Conservation (phyloP, 2,888 invertebrate species). For the Campoplex capitator region DNA sequence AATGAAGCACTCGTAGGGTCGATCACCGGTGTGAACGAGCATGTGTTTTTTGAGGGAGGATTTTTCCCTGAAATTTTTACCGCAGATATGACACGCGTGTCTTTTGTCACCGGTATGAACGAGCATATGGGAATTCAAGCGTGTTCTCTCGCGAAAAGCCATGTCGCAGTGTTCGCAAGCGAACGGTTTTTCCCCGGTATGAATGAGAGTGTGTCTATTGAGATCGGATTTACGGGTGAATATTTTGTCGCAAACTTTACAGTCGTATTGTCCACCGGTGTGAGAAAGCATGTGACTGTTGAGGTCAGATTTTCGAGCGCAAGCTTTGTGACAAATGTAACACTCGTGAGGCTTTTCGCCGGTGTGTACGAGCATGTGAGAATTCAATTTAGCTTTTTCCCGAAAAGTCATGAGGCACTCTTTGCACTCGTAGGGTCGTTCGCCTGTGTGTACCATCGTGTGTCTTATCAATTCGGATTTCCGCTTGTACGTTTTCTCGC, state of each 20-base stretch:
- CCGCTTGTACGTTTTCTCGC: constrained; percentile 82
- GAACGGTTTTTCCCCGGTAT: constrained; percentile 82
- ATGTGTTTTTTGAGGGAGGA: constrained; percentile 80
- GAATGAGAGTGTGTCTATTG: constrained; percentile 81
- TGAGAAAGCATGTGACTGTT: constrained; percentile 83
- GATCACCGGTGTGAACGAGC: constrained; percentile 80
- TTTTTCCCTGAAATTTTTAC: constrained; percentile 80
- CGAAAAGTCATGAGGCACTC: constrained; percentile 83
- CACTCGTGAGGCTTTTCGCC: constrained; percentile 83
- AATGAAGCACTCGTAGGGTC: constrained; percentile 80
- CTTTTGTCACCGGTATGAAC: constrained; percentile 81
- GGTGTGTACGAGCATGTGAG: constrained; percentile 83
- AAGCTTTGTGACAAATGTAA: constrained; percentile 82
- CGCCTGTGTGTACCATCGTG: constrained; percentile 82
- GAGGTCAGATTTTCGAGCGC: constrained; percentile 82
- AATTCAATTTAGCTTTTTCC: constrained; percentile 82
- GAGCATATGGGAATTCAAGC: constrained; percentile 81
- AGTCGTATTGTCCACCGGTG: constrained; percentile 83
- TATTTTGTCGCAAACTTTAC: constrained; percentile 82
- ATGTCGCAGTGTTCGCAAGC: constrained; percentile 81
- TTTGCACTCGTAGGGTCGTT: constrained; percentile 82
- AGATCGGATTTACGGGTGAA: constrained; percentile 82
- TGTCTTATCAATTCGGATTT: constrained; percentile 82
- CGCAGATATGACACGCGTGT: constrained; percentile 81
- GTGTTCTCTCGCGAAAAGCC: constrained; percentile 81